These are phyloP conservation scores for Gisinianus flammeolus DNA, from an alignment of 2,888 invertebrate genomes.

Conservation along the genomic window DNA sequence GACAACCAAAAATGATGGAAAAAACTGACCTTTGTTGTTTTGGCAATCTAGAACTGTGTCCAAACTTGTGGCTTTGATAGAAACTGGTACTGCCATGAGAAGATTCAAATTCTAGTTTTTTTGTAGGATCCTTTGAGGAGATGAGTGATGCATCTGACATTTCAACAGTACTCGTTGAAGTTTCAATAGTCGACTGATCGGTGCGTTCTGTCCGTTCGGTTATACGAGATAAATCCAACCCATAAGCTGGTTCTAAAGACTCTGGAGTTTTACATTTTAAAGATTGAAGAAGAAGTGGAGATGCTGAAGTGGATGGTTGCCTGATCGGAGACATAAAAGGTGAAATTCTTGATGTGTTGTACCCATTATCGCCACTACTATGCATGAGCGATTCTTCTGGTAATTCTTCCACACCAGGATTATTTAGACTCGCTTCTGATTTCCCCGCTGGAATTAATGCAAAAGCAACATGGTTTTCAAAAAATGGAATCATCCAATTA, in stretches of 20 bases:
- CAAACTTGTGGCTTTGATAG: conserved; percentile 45
- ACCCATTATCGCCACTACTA: conserved; percentile 6
- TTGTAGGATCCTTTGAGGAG: neutral
- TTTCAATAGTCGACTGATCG: conserved; percentile 30
- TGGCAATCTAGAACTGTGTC: conserved; percentile 41
- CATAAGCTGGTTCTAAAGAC: conserved; percentile 13
- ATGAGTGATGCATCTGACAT: conserved; percentile 17
- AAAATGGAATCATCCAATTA: neutral
- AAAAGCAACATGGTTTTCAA: neutral
- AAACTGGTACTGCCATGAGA: conserved; percentile 6
- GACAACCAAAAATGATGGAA: conserved; percentile 50
- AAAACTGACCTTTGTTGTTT: conserved; percentile 57
- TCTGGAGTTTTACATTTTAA: conserved; percentile 35
- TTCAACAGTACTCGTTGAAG: conserved; percentile 20
- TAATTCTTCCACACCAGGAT: conserved; percentile 47
- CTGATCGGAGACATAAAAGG: conserved; percentile 29
- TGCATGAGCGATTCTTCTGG: conserved; percentile 42
- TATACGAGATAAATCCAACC: conserved; percentile 54
- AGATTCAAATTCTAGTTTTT: conserved; percentile 32
- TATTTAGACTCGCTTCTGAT: conserved; percentile 49
- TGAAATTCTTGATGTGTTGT: neutral
- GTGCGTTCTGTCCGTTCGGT: conserved; percentile 56
- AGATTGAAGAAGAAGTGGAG: conserved; percentile 35
- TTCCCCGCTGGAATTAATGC: conserved; percentile 41
- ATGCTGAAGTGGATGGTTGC: conserved; percentile 30